A percentile compares a stretch with the other conserved stretches of the same genome.
phyloP scores from a whole-genome alignment of 2,797 vertebrate species.

The Syngnathus acus region DNA sequence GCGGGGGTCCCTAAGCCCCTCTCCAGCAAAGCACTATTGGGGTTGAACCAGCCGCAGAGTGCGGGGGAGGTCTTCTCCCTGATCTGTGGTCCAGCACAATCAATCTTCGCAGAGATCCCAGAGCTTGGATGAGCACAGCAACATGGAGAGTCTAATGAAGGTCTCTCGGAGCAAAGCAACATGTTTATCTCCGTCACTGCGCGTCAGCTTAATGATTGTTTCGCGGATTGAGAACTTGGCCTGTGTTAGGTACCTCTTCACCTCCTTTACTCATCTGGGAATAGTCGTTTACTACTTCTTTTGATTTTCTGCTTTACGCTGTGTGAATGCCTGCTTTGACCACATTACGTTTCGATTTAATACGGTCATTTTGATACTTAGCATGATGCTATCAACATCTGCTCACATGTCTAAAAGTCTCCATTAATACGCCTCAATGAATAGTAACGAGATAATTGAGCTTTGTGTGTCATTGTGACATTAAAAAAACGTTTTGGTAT shows the following conservation, averaged over 20 bases:
- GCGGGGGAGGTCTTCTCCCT: conserved; percentile 48
- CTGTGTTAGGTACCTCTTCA: conserved; percentile 13
- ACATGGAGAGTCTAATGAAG: conserved; percentile 50
- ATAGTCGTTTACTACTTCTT: neutral
- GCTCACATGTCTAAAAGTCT: too few relatives aligned
- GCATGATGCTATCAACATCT: too few relatives aligned
- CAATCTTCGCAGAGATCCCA: conserved; percentile 53
- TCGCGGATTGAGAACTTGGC: conserved; percentile 24
- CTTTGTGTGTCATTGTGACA: too few relatives aligned
- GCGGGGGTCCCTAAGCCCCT: conserved; percentile 51
- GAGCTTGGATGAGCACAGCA: conserved; percentile 46
- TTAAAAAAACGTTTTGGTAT: neutral
- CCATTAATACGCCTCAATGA: too few relatives aligned
- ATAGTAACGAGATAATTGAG: too few relatives aligned
- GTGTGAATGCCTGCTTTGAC: too few relatives aligned
- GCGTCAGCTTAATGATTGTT: conserved; percentile 29
- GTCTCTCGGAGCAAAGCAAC: conserved; percentile 45
- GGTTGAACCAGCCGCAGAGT: conserved; percentile 42
- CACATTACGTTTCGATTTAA: too few relatives aligned
- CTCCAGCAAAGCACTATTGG: conserved; percentile 49
- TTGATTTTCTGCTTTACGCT: neutral
- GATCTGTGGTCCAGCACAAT: conserved; percentile 51
- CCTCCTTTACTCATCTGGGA: conserved; percentile 10
- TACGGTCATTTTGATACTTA: too few relatives aligned
- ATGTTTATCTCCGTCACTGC: conserved; percentile 50